Conservation (phyloP, 2,113 vertebrate genomes). For the Melozone crissalis region DNA sequence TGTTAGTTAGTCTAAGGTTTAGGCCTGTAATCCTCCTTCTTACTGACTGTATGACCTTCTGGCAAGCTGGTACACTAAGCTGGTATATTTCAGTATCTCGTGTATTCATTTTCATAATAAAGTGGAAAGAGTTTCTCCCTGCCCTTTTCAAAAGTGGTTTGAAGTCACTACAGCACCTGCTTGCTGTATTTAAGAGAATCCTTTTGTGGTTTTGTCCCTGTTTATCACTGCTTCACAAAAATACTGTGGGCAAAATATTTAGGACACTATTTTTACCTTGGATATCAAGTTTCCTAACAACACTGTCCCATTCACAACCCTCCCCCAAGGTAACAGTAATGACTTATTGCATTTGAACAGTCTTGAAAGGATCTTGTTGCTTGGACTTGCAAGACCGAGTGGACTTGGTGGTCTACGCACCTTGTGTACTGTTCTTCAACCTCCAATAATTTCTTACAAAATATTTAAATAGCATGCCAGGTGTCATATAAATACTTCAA, state of each 20-base stretch:
- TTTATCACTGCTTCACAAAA: neutral
- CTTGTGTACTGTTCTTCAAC: neutral
- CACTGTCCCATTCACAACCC: accelerated
- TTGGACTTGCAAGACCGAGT: neutral
- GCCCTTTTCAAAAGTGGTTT: neutral
- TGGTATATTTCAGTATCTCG: neutral
- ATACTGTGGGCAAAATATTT: neutral
- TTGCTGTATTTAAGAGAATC: neutral
- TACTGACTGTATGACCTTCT: conserved; percentile 39
- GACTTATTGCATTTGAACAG: neutral
- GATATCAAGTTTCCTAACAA: neutral
- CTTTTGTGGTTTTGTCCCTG: neutral
- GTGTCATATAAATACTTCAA: neutral
- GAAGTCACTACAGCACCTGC: neutral
- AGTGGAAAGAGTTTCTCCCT: neutral
- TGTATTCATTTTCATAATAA: conserved; percentile 21
- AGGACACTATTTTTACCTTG: neutral
- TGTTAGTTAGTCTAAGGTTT: conserved; percentile 56
- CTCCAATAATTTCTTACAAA: neutral
- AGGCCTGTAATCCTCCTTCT: conserved; percentile 54
- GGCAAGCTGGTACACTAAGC: neutral
- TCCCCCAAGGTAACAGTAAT: neutral
- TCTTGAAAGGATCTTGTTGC: neutral
- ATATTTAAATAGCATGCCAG: neutral
- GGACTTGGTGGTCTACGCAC: neutral